Conservation (phyloP, 2,113 vertebrate genomes). For the Labeo rohita region DNA sequence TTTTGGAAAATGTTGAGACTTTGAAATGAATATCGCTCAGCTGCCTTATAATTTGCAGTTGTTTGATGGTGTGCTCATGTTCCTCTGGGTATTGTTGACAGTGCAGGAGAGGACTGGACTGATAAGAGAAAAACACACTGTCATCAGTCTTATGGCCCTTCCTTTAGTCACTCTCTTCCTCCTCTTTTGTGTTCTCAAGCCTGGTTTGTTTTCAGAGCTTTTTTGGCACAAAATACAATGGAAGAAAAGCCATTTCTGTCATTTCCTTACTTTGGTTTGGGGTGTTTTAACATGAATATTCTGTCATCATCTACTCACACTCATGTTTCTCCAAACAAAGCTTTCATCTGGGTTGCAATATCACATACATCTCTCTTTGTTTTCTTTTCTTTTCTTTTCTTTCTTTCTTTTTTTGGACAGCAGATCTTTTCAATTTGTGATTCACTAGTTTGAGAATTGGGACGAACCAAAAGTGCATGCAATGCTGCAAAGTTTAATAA, state of each 20-base stretch:
- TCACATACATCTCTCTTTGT: neutral
- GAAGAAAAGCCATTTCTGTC: conserved; percentile 22
- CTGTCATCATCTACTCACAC: neutral
- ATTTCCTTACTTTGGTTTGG: neutral
- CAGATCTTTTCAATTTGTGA: too few species aligned
- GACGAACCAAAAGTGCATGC: too few species aligned
- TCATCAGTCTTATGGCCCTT: conserved; percentile 39
- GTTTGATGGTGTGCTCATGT: neutral
- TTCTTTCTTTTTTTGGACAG: too few species aligned
- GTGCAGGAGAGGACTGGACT: conserved; percentile 23
- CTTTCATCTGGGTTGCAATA: neutral
- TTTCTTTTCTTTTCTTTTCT: too few species aligned
- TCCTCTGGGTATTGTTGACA: conserved; percentile 5
- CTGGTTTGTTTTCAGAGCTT: conserved; percentile 43
- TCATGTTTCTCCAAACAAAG: neutral
- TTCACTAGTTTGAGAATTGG: too few species aligned
- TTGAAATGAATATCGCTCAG: neutral
- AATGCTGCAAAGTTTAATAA: too few species aligned
- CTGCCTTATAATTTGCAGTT: neutral
- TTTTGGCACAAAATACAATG: conserved; percentile 40
- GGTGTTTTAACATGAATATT: neutral
- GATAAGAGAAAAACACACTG: conserved; percentile 34
- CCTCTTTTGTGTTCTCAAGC: conserved; percentile 44
- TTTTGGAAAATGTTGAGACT: neutral
- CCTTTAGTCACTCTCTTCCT: conserved; percentile 41